Percentiles rank a stretch among this genome's conserved stretches.
phyloP scores from a whole-genome alignment of 2,113 vertebrate genomes.

The Notarius lentiginosus region DNA sequence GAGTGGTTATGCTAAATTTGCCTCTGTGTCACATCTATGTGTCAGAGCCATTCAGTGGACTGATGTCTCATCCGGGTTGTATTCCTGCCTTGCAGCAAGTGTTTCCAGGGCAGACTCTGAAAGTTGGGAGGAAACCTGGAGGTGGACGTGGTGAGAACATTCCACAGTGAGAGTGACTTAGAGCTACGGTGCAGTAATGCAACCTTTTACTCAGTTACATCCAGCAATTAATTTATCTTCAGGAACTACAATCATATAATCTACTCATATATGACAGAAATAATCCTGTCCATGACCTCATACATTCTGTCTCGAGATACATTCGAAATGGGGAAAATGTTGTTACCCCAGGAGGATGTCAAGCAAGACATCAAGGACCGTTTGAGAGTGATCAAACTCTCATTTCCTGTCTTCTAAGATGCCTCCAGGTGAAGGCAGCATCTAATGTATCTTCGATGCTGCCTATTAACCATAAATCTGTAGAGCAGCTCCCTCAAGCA shows the following conservation, averaged over 20 bases:
- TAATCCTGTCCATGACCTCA: not conserved
- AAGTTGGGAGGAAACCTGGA: not conserved
- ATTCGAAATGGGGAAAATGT: too few species aligned
- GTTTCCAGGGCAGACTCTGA: not conserved
- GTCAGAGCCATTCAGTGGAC: not conserved
- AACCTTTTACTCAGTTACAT: not conserved
- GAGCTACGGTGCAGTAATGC: not conserved
- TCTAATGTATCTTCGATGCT: too few species aligned
- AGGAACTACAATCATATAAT: not conserved
- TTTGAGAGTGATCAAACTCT: too few species aligned
- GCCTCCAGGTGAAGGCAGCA: too few species aligned
- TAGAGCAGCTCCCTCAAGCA: too few species aligned
- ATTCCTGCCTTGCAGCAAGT: not conserved
- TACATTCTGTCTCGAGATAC: too few species aligned
- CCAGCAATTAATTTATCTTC: not conserved
- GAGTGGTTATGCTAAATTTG: not conserved
- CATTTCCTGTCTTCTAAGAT: too few species aligned
- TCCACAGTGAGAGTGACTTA: not conserved
- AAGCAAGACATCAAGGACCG: too few species aligned
- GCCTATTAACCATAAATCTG: too few species aligned
- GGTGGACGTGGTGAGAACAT: not conserved
- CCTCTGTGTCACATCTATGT: not conserved
- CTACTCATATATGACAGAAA: too few species aligned
- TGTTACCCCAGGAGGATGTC: too few species aligned
- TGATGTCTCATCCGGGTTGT: not conserved